Conservation (phyloP, 1,140 invertebrate species). For the Tetramorium alpestre region DNA sequence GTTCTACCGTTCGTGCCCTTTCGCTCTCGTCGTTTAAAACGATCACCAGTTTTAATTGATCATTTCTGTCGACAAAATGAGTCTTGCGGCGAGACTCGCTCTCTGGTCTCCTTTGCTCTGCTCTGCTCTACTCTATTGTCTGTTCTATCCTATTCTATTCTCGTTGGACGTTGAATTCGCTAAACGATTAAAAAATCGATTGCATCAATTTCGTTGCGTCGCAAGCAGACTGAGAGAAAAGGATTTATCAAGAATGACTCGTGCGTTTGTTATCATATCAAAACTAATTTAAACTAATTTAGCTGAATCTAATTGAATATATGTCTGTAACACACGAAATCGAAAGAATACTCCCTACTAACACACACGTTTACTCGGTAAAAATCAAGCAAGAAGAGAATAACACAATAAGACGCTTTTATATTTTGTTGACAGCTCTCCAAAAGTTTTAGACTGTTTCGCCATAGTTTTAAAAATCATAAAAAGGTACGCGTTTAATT, state of each 20-base stretch:
- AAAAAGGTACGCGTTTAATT: not conserved
- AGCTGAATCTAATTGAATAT: too few relatives aligned
- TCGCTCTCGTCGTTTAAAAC: not conserved
- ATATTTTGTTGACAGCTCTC: not conserved
- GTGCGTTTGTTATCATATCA: not conserved
- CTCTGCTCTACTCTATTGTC: not conserved
- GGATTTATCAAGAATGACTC: not conserved
- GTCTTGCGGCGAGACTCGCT: not conserved
- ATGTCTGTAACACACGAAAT: not conserved
- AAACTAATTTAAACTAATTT: too few relatives aligned
- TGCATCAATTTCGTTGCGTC: not conserved
- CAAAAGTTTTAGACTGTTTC: not conserved
- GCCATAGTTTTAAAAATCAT: not conserved
- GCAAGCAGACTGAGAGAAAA: not conserved
- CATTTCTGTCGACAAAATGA: conserved; percentile 53
- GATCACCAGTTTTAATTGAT: conserved; percentile 59
- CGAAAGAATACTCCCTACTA: not conserved
- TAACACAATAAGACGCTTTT: not conserved
- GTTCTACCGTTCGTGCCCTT: not conserved
- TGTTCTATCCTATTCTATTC: not conserved
- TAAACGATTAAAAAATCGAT: not conserved
- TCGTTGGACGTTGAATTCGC: not conserved
- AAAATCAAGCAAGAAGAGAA: not conserved
- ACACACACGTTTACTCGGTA: not conserved
- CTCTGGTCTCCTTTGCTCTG: not conserved